Evolutionary conservation across 1,140 invertebrate species (phyloP).

Genomic region (Trachymyrmex septentrionalis): DNA sequence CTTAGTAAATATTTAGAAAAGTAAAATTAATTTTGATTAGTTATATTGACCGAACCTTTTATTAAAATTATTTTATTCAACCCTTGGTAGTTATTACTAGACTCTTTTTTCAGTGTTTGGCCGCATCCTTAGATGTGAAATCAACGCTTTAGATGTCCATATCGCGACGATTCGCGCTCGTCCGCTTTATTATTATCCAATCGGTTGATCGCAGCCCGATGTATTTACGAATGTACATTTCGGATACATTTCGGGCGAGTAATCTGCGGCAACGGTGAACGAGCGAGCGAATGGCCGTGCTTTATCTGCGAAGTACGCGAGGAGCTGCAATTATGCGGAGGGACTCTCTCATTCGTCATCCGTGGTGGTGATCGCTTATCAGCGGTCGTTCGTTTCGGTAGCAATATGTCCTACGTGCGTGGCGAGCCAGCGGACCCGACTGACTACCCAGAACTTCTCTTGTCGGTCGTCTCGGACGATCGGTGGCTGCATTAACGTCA

Average conservation of each 20-base stretch:
- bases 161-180: not conserved
- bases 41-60: too few species aligned
- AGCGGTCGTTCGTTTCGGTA: slow-evolving; percentile 61
- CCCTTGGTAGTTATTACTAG: too few species aligned
- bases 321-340: slow-evolving; percentile 61
- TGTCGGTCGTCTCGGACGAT: slow-evolving; percentile 44
- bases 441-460: slow-evolving; percentile 37
- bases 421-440: slow-evolving; percentile 18
- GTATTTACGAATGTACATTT: slow-evolving; percentile 16
- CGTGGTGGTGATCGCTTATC: slow-evolving; percentile 64
- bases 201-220: not conserved
- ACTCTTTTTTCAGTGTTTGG: too few species aligned
- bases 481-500: slow-evolving; percentile 67
- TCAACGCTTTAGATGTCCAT: not conserved
- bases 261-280: slow-evolving; percentile 23
- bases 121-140: not conserved
- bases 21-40: too few species aligned
- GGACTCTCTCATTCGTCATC: slow-evolving; percentile 59
- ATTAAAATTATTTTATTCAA: too few species aligned
- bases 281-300: slow-evolving; percentile 17
- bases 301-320: slow-evolving; percentile 55
- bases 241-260: slow-evolving; percentile 26
- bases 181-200: slow-evolving; percentile 43
- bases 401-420: slow-evolving; percentile 64
- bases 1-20: too few species aligned